These are phyloP conservation scores for Danio aesculapii DNA, from an alignment of 2,797 vertebrate species.

Conservation along the genomic window DNA sequence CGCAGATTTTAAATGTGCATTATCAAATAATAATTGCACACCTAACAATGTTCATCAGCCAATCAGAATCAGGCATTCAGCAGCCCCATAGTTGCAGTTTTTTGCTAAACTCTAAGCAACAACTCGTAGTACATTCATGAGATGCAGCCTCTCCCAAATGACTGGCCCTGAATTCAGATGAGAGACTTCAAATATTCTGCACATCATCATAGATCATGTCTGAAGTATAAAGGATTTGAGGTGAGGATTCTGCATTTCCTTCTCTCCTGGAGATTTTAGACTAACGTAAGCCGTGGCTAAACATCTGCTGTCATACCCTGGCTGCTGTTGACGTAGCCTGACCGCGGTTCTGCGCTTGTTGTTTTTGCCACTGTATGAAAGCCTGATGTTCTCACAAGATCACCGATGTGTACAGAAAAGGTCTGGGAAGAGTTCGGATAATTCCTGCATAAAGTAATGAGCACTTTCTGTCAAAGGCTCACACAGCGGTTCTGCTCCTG, in stretches of 20 bases:
- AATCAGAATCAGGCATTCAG: too few relatives aligned
- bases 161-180: not conserved
- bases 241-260: not conserved
- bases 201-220: not conserved
- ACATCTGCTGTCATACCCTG: constrained; percentile 20
- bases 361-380: constrained; percentile 54
- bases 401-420: not conserved
- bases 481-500: not conserved
- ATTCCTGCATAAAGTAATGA: not conserved
- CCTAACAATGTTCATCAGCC: too few relatives aligned
- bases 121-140: not conserved
- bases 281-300: constrained; percentile 28
- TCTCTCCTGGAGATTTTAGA: not conserved
- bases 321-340: constrained; percentile 1
- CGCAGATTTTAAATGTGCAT: too few relatives aligned
- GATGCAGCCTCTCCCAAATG: not conserved
- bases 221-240: not conserved
- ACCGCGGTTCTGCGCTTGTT: constrained; percentile 52
- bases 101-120: too few relatives aligned
- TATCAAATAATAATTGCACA: too few relatives aligned
- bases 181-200: not conserved
- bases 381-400: constrained; percentile 41
- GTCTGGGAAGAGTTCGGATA: constrained; percentile 1
- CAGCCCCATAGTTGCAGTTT: too few relatives aligned
- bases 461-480: not conserved